Evolutionary conservation across 2,888 invertebrate genomes (phyloP).

Genomic region (Morpho achilles): DNA sequence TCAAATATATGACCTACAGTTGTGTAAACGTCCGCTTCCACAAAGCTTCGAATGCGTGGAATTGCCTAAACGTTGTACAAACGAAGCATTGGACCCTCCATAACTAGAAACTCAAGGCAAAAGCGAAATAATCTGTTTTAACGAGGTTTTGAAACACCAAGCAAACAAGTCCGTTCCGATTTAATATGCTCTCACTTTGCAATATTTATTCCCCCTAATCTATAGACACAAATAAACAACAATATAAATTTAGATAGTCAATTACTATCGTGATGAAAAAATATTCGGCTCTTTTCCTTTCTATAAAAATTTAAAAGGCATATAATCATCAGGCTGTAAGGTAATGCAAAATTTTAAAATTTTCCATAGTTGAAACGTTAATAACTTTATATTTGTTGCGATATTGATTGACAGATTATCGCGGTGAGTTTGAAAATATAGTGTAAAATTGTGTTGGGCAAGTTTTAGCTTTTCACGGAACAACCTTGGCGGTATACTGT

Average conservation of each 20-base stretch:
- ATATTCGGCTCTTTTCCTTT: neutral
- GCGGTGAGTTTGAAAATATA: conserved; percentile 4
- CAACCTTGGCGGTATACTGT: conserved; percentile 1
- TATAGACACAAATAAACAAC: neutral
- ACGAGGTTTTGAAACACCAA: conserved; percentile 10
- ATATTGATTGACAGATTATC: conserved; percentile 7
- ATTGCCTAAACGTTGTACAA: conserved; percentile 6
- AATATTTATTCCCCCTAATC: conserved; percentile 7
- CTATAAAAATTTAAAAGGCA: neutral
- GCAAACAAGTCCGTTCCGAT: conserved; percentile 6
- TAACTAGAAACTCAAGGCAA: conserved; percentile 13
- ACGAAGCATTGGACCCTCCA: conserved; percentile 10
- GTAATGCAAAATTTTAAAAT: neutral
- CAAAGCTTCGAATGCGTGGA: conserved; percentile 7
- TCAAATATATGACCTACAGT: neutral
- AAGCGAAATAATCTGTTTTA: conserved; percentile 11
- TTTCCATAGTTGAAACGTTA: conserved; percentile 1
- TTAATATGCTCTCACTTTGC: conserved; percentile 7
- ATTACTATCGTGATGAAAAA: neutral
- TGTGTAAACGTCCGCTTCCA: neutral
- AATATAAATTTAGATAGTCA: conserved; percentile 7
- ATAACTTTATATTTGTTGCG: conserved; percentile 1
- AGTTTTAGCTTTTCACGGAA: neutral
- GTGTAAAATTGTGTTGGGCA: conserved; percentile 3
- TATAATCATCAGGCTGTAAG: neutral